Conservation (phyloP, 2,888 invertebrate genomes). For the Cephalotes varians region DNA sequence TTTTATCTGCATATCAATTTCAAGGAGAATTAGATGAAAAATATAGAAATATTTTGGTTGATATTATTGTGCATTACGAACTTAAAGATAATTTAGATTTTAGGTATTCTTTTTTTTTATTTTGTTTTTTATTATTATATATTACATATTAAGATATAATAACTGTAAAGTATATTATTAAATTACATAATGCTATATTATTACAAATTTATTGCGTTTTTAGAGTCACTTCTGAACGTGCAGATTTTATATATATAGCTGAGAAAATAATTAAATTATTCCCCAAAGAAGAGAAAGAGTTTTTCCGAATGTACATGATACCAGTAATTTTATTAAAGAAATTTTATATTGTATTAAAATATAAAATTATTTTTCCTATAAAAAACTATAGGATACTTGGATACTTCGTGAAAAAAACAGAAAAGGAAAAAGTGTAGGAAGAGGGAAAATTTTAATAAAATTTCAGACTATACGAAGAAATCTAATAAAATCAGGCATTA, state of each 20-base stretch:
- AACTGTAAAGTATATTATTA: not conserved
- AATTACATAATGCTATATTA: not conserved
- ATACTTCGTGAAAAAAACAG: not conserved
- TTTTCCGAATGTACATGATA: not conserved
- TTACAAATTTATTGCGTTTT: not conserved
- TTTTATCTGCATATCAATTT: constrained; percentile 9
- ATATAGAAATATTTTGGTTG: not conserved
- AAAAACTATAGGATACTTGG: constrained; percentile 6
- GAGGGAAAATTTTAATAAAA: constrained; percentile 6
- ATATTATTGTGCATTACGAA: not conserved
- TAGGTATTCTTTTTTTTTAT: not conserved
- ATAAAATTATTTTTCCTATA: not conserved
- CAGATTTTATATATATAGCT: not conserved
- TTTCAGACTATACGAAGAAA: not conserved
- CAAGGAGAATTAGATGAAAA: constrained; percentile 12
- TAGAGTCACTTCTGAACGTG: constrained; percentile 7
- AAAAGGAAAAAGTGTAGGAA: constrained; percentile 3
- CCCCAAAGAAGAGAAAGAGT: not conserved
- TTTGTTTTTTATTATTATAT: no score
- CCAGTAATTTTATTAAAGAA: not conserved
- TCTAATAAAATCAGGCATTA: not conserved
- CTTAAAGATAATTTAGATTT: not conserved
- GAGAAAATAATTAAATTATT: not conserved
- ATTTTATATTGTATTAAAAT: not conserved
- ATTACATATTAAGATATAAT: not conserved